Conservation (phyloP, 2,888 invertebrate genomes). For the Gastracanthus pulcherrimus region DNA sequence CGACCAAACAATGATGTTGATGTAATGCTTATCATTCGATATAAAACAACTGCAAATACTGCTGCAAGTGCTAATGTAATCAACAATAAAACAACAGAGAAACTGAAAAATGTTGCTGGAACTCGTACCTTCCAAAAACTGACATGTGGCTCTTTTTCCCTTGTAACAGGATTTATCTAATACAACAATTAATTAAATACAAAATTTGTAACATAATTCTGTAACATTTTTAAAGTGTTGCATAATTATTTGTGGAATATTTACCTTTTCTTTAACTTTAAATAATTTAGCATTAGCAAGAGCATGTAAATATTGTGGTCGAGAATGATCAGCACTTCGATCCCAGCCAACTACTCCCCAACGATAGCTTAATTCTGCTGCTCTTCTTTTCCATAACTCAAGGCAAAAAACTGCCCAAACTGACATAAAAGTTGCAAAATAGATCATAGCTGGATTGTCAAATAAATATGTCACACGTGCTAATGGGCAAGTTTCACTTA, state of each 20-base stretch:
- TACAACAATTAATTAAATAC: conserved; percentile 15
- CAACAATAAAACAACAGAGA: conserved; percentile 83
- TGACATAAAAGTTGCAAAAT: conserved; percentile 90
- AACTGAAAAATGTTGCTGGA: conserved; percentile 85
- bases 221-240: too few species aligned
- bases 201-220: too few species aligned
- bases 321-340: conserved; percentile 85
- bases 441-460: conserved; percentile 89
- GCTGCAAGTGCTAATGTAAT: conserved; percentile 85
- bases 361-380: conserved; percentile 87
- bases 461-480: conserved; percentile 88
- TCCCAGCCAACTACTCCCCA: conserved; percentile 91
- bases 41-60: conserved; percentile 88
- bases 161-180: conserved; percentile 76
- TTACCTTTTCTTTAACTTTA: conserved; percentile 83
- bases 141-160: conserved; percentile 84
- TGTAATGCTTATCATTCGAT: conserved; percentile 84
- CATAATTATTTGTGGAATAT: not conserved
- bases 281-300: conserved; percentile 86
- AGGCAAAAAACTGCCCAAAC: conserved; percentile 89
- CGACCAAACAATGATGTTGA: conserved; percentile 80
- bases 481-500: conserved; percentile 85
- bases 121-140: conserved; percentile 88
- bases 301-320: conserved; percentile 88
- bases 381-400: conserved; percentile 91